Percentiles rank a stretch among this genome's conserved stretches.
Evolutionary conservation across 2,113 vertebrate genomes (phyloP).

Genomic region (Colistium nudipinnis): DNA sequence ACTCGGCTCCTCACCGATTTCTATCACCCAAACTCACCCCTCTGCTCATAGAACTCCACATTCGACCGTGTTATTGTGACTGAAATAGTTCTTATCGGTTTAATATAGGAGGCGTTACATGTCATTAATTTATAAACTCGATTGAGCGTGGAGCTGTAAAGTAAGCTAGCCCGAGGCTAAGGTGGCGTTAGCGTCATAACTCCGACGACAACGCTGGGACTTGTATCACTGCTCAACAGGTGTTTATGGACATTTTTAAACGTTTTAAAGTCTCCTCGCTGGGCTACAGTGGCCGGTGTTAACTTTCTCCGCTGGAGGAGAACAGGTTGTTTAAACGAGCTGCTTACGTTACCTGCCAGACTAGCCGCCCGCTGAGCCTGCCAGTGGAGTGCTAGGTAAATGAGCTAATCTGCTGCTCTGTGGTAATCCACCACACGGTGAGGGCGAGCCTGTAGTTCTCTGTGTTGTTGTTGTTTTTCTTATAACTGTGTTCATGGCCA

Average conservation of each 20-base stretch:
- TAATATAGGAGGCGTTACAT: too few relatives aligned
- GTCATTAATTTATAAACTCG: not conserved
- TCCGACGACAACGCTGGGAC: not conserved
- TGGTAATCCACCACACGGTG: conserved; percentile 4
- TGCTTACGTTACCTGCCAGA: conserved; percentile 53
- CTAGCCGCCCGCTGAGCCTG: conserved; percentile 58
- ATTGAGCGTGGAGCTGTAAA: not conserved
- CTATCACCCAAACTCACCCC: not conserved
- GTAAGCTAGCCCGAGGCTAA: conserved; percentile 61
- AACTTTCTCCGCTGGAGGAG: conserved; percentile 9
- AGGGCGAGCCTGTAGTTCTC: not conserved
- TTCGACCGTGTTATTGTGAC: too few relatives aligned
- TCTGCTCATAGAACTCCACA: too few relatives aligned
- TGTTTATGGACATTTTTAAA: not conserved
- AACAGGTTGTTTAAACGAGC: conserved; percentile 15
- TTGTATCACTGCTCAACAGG: conserved; percentile 12
- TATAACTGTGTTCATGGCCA: too few relatives aligned
- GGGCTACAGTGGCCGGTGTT: not conserved
- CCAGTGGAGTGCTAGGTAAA: conserved; percentile 11
- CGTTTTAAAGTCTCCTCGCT: not conserved
- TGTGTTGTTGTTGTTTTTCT: too few relatives aligned
- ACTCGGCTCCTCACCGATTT: conserved; percentile 3
- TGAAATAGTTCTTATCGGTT: too few relatives aligned
- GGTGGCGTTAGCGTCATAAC: conserved; percentile 50
- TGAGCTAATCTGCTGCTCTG: conserved; percentile 49